Conservation (phyloP, 1,140 invertebrate species). For the Scaptomyza graminum region DNA sequence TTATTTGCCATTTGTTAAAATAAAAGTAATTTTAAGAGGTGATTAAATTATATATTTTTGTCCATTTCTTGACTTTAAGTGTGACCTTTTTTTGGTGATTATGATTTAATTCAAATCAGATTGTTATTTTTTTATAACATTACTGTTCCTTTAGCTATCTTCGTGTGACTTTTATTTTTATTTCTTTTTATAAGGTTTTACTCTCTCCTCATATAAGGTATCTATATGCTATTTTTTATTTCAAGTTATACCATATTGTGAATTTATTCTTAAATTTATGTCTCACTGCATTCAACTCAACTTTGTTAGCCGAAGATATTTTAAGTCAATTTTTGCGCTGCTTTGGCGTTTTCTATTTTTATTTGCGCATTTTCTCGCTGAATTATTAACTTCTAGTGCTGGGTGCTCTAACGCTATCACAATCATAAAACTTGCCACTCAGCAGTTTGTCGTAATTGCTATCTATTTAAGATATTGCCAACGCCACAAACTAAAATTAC, state of each 20-base stretch:
- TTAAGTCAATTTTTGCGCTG: conserved; percentile 1
- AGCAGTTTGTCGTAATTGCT: conserved; percentile 54
- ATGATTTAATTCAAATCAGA: too few relatives aligned
- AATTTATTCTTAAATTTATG: not conserved
- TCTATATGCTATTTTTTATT: too few relatives aligned
- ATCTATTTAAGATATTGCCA: conserved; percentile 54
- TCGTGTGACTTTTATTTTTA: too few relatives aligned
- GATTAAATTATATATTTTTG: not conserved
- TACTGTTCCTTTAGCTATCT: not conserved
- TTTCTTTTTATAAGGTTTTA: not conserved
- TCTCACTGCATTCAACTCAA: not conserved
- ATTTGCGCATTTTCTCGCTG: conserved; percentile 13
- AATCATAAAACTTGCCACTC: conserved; percentile 62
- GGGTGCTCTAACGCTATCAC: conserved; percentile 7
- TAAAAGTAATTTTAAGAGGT: too few relatives aligned
- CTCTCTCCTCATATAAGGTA: too few relatives aligned
- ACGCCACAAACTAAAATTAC: conserved; percentile 57
- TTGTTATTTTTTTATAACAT: not conserved
- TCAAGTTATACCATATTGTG: too few relatives aligned
- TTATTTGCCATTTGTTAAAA: not conserved
- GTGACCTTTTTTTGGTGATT: too few relatives aligned
- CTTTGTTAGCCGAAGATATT: conserved; percentile 5
- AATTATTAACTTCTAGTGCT: conserved; percentile 19
- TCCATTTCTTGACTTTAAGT: not conserved
- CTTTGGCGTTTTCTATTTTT: conserved; percentile 2